Base-by-base conservation (phyloP, 2,113 vertebrate genomes). In the Menura novaehollandiae region DNA sequence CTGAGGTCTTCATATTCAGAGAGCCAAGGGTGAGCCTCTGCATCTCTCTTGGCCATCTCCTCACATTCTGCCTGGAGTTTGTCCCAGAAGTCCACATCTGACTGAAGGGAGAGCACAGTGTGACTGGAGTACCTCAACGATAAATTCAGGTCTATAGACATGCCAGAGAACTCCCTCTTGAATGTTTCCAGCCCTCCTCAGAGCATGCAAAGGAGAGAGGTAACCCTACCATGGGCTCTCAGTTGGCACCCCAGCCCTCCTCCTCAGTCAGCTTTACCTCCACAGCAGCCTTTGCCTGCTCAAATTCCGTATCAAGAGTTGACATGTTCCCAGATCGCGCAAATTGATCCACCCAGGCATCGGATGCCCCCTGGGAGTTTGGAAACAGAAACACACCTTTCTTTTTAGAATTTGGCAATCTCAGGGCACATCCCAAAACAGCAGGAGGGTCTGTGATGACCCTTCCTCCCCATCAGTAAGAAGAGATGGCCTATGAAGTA, bases 61-160 rank as follows among this genome's bases (percentile, higher is more conserved):
- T 99, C 99, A 99, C 99, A 99, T 95, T 99, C 99, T 94, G 99
- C 98, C 98, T 99, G 99, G 91, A 99, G 98, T 97, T 99, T 99
- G 98, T 99, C 99, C 99, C 99, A 99, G 98, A 99, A 99, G 98
- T 99, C 99, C 49, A 99, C 98, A 98, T 99, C 99, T 88, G 99
- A 99, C 99, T 99, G 97, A 53, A 96, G 82, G 30, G 35, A 76
- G 41, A 96, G 97, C 85, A n/a, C 56, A 62, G 85, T 18, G 17
- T 56, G 78, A 91, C 63, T 19, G 35, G 59, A 76, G 35, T 51
- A 80, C 63, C 47, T 55, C 35, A 55, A 14, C 24, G 49, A 32
- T 20, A 72, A 77, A 68, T 18, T 58, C 33, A 90, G 11, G 5
- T 62, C 71, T 44, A 44, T 0, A 87, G 21, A 23, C 24, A 76